Base-by-base conservation (phyloP, 2,113 vertebrate genomes). In the Gobio gobio region DNA sequence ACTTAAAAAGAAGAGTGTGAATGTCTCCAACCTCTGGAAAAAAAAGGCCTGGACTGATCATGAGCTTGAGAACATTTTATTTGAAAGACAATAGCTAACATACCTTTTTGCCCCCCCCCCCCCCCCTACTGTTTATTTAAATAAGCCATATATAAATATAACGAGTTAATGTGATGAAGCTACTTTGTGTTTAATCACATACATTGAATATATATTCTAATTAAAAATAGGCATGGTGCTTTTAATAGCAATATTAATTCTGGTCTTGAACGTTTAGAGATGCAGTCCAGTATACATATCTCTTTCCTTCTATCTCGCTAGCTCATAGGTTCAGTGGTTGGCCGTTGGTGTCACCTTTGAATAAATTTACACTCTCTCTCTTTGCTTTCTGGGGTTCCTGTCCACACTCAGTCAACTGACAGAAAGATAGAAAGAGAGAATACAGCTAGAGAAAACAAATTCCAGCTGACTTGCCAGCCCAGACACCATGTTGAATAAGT, bases 201-300 rank as follows among this genome's bases (percentile, higher is more conserved):
- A 26, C 64, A 84, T 9, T 20, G 3, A 12, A 26, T 29, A 20
- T 66, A 51, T 47, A 22, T 64, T 63, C 12, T 16, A 8, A 29
- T 64, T 10, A 66, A 29, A 68, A 70, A 45, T 12, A 51, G 20
- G 13, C 16, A 66, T 2, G 18, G 4, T 70, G 75, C 68, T 64
- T 73, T 4, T 40, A 16, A 64, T 43, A 86, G 85, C 85, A 29
- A 59, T 85, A 3, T 20, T 73, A 58, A 51, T 91, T 33, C 87
- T 68, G 63, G 84, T 90, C 89, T 83, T 83, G 80, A 56, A 4
- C 77, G 0, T 80, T 85, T 78, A 88, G 81, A 90, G 70, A 59
- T 40, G 63, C n/a, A 85, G 86, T 89, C 88, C 83, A 86, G 6
- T 26, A 88, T 82, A 16, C 90, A 40, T 92, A 36, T 68, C 4